Conservation (phyloP, 2,113 vertebrate species). For the Pangasianodon hypophthalmus region DNA sequence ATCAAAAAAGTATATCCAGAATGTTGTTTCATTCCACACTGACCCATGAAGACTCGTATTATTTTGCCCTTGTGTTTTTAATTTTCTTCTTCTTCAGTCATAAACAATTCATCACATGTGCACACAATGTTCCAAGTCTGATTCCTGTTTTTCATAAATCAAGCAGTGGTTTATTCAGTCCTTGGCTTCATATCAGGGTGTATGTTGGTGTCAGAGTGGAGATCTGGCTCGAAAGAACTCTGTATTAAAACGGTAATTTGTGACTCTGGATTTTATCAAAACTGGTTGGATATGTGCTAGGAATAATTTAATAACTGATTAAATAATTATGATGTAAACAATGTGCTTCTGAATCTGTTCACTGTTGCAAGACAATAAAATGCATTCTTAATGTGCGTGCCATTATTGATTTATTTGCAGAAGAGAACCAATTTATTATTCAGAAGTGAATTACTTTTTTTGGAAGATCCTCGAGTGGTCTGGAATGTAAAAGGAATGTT, state of each 20-base stretch:
- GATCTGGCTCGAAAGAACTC: slow-evolving; percentile 5
- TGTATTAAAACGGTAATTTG: not conserved
- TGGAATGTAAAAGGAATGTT: slow-evolving; percentile 27
- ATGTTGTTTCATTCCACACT: slow-evolving; percentile 1
- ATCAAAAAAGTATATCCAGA: not conserved
- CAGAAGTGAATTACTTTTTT: not conserved
- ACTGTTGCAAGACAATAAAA: not conserved
- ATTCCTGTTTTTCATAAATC: slow-evolving; percentile 41
- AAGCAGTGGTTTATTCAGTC: slow-evolving; percentile 21
- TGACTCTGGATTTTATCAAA: slow-evolving; percentile 5
- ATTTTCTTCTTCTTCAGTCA: slow-evolving; percentile 25
- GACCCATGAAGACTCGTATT: slow-evolving; percentile 9
- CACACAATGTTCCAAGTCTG: slow-evolving; percentile 8
- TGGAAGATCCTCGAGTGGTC: not conserved
- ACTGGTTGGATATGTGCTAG: not conserved
- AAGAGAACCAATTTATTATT: slow-evolving; percentile 3
- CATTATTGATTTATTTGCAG: slow-evolving; percentile 2
- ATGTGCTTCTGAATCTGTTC: not conserved
- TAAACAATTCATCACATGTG: slow-evolving; percentile 30
- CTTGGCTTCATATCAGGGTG: slow-evolving; percentile 21
- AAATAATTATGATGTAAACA: not conserved
- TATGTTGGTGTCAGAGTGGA: slow-evolving; percentile 13
- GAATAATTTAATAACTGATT: not conserved
- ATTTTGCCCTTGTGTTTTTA: slow-evolving; percentile 9
- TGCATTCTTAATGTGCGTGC: not conserved